Conservation (phyloP, 2,888 invertebrate genomes). For the Aspidiotus destructor region DNA sequence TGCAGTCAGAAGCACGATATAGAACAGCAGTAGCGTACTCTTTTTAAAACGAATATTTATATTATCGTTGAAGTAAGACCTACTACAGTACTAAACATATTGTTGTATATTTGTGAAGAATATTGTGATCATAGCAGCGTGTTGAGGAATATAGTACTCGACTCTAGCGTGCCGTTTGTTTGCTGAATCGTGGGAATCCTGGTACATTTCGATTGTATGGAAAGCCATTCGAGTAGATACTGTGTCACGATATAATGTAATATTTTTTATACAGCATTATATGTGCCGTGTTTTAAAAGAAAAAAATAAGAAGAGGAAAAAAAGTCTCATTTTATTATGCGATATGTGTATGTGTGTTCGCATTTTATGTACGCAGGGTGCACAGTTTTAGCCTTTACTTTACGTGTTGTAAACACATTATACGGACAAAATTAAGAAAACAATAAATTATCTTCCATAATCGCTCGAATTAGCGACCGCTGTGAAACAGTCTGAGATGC, state of each 20-base stretch:
- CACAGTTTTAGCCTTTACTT: background rate
- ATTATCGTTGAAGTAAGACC: background rate
- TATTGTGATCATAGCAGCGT: conserved; percentile 1
- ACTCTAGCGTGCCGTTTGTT: conserved; percentile 13
- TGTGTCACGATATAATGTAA: conserved; percentile 29
- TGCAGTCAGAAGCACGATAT: background rate
- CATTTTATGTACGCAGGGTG: too few species aligned
- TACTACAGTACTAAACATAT: background rate
- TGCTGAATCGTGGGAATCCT: conserved; percentile 24
- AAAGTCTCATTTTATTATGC: too few species aligned
- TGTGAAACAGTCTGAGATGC: background rate
- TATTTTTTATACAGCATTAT: conserved; percentile 10
- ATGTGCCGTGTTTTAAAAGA: too few species aligned
- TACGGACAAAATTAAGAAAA: conserved; percentile 1
- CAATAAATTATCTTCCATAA: conserved; percentile 3
- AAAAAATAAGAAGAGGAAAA: too few species aligned
- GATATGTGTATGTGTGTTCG: too few species aligned
- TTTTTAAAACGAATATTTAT: background rate
- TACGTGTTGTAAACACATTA: conserved; percentile 1
- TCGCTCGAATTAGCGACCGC: conserved; percentile 1
- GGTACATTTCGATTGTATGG: conserved; percentile 11
- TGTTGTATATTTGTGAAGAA: conserved; percentile 4
- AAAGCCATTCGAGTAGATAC: conserved; percentile 6
- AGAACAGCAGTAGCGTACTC: background rate
- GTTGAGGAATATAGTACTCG: conserved; percentile 11